A percentile compares a stretch with the other conserved stretches of the same genome.
Evolutionary conservation across 2,888 invertebrate species (phyloP).

Genomic region (Eristalis tenax): DNA sequence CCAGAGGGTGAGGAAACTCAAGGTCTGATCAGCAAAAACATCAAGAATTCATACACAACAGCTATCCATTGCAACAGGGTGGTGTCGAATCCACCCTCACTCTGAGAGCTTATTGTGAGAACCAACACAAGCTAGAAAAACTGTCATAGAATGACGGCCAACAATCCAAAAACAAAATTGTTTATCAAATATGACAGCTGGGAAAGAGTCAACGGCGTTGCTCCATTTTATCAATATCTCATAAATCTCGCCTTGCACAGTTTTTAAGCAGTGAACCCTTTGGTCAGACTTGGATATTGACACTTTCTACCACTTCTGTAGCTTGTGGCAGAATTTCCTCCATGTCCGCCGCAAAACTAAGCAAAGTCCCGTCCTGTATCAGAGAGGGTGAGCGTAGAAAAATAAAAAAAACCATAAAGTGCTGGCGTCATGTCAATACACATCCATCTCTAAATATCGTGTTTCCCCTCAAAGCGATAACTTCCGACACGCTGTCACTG

Average conservation of each 20-base stretch:
- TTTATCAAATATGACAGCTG: not conserved
- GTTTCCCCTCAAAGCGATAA: conserved; percentile 8
- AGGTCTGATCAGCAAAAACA: too few relatives aligned
- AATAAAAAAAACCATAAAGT: not conserved
- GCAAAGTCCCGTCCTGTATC: not conserved
- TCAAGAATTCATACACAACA: too few relatives aligned
- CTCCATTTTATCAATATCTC: not conserved
- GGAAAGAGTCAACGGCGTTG: not conserved
- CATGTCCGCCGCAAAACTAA: not conserved
- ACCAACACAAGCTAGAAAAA: not conserved
- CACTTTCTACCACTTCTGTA: not conserved
- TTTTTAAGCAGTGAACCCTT: not conserved
- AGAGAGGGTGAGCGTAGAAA: not conserved
- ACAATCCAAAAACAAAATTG: not conserved
- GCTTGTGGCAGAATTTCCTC: not conserved
- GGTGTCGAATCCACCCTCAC: too few relatives aligned
- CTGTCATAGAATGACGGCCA: not conserved
- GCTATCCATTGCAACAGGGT: too few relatives aligned
- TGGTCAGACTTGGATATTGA: not conserved
- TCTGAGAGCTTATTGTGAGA: not conserved
- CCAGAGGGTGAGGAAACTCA: too few relatives aligned
- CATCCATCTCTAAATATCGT: not conserved
- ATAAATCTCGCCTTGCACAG: not conserved
- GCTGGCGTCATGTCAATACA: not conserved
- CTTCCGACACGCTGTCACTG: conserved; percentile 25